Base-by-base conservation (phyloP, 2,888 invertebrate genomes). In the Apocheima hispidaria region DNA sequence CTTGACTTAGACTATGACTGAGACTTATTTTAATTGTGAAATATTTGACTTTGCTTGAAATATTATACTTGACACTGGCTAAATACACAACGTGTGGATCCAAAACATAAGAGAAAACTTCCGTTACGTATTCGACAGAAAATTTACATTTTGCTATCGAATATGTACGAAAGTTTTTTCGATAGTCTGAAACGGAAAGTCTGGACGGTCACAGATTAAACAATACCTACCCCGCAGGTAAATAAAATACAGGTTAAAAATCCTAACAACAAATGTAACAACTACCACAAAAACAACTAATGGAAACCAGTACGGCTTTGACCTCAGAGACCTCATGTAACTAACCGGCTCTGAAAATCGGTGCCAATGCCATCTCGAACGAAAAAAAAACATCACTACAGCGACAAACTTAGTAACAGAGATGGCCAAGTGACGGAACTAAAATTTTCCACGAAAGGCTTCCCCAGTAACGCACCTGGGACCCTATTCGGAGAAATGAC, bases 361-460 rank as follows among this genome's bases (percentile, higher is more conserved):
- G 74, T 83, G 85, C 82, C 86, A 86, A 80, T 85, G 84, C 74
- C 84, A 61, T 61, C 41, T 28, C 53, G 41, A 54, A 61, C 43
- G 48, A 66, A 68, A 66, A 62, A 57, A 46, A 52, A 56, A 30
- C 35, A 49, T 6, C 41, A n/a, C 43, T 40, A 33, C 23, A 16
- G 18, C 30, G 10, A 2, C 43, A 2, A 43, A 46, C 6, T 30
- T n/a, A 30, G 2, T 2, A 9, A 3, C 14, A 14, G n/a, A 2
- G 14, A 16, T 44, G 9, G 4, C 26, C 7, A 44, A 44, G 16
- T 16, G 6, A 14, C 2, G n/a, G 2, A 43, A 23, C 43, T 14
- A 23, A 23, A 43, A 14, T 14, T 16, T 23, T 21, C 40, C 21
- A 20, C 9, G 21, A 10, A 21, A 21, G 3, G 4, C 21, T 20